Percentiles rank a stretch among this genome's conserved stretches.
These are phyloP conservation scores for Dunckerocampus dactyliophorus DNA, from an alignment of 2,113 vertebrate genomes.

Conservation along the genomic window DNA sequence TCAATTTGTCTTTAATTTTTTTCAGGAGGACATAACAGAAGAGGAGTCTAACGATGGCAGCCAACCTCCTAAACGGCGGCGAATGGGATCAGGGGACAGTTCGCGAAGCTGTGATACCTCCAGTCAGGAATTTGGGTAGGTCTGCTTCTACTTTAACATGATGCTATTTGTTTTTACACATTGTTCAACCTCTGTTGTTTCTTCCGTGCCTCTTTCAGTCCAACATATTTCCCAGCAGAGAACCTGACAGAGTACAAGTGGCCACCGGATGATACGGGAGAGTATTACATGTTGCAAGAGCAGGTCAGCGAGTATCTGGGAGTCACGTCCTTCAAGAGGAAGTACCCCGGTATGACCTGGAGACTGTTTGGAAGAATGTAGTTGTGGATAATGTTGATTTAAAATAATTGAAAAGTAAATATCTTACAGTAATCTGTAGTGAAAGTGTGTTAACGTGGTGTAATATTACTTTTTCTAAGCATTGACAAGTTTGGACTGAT, in stretches of 20 bases:
- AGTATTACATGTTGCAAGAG: constrained; percentile 98
- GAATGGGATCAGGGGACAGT: constrained; percentile 95
- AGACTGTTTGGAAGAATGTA: neutral
- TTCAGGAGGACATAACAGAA: constrained; percentile 80
- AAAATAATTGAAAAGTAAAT: neutral
- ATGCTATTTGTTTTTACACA: neutral
- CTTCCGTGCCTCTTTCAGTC: constrained; percentile 62
- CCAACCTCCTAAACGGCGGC: constrained; percentile 86
- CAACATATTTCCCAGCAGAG: constrained; percentile 95
- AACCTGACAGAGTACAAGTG: constrained; percentile 98
- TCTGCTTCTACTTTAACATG: neutral
- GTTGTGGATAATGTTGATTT: neutral
- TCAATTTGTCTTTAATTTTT: neutral
- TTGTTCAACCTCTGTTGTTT: neutral
- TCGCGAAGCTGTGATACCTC: constrained; percentile 91
- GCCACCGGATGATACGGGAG: constrained; percentile 93
- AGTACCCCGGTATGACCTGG: constrained; percentile 89
- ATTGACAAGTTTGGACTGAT: neutral
- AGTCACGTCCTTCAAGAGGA: constrained; percentile 97
- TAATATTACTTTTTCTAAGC: neutral
- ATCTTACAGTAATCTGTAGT: too few relatives aligned
- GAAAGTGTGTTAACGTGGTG: neutral
- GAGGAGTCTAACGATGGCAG: constrained; percentile 93
- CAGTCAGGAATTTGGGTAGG: constrained; percentile 88
- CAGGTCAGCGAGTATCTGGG: constrained; percentile 99